Evolutionary conservation across 2,113 vertebrate genomes (phyloP).

Genomic region (Meles meles): DNA sequence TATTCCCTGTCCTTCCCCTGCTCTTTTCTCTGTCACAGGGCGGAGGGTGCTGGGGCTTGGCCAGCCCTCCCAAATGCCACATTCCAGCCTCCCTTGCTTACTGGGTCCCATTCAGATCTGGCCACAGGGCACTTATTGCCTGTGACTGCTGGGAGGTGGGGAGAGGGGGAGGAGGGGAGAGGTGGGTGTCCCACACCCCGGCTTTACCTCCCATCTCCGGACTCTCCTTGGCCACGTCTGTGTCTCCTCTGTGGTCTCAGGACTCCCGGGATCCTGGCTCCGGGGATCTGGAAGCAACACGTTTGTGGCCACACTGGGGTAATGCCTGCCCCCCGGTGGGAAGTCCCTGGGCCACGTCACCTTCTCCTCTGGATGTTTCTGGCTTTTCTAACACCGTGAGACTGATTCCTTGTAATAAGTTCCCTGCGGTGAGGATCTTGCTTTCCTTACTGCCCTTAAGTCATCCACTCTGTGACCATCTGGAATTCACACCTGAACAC

Average conservation of each 20-base stretch:
- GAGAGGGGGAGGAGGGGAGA: not conserved
- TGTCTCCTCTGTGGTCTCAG: not conserved
- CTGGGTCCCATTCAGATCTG: not conserved
- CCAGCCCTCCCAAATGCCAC: not conserved
- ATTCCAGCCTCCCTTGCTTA: not conserved
- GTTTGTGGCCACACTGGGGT: not conserved
- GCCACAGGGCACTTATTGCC: not conserved
- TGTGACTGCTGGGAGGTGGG: not conserved
- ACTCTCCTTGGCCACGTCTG: rapidly evolving
- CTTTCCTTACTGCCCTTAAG: not conserved
- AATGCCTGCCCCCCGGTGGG: not conserved
- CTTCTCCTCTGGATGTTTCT: not conserved
- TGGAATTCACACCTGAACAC: too few relatives aligned
- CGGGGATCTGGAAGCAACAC: too few relatives aligned
- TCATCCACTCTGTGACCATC: rapidly evolving
- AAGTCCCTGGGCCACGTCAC: not conserved
- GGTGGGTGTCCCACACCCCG: rapidly evolving
- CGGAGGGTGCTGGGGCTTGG: not conserved
- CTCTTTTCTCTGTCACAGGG: not conserved
- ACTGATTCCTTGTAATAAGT: not conserved
- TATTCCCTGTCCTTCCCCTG: not conserved
- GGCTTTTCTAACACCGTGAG: not conserved
- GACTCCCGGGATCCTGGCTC: not conserved
- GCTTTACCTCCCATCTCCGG: not conserved
- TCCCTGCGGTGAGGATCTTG: not conserved